Evolutionary conservation across 1,140 invertebrate species (phyloP), one percentile per base, ranked within the genome.

Genomic region (Holotrichia oblita): DNA sequence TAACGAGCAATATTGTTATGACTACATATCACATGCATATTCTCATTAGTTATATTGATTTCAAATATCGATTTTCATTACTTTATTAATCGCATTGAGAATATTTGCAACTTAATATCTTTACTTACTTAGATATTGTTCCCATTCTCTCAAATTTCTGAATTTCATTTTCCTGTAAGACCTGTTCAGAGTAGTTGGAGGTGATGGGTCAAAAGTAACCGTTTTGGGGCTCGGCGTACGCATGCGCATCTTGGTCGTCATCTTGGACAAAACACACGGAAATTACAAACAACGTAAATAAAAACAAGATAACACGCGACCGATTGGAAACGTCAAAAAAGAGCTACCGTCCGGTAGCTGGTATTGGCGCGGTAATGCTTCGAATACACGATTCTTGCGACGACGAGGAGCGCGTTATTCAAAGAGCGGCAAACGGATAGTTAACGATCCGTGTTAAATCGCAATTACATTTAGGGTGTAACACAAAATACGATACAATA

Each of bases 141-240:
- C 85, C 85, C 85, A 86, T 83, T 86, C 84, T 9, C 27, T 80
- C 22, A 81, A 76, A 74, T 72, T 82, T 40, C 77, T 80, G 64
- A 85, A 85, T 40, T 75, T 83, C 44, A 81, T 73, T 61, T 72
- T 78, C 75, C 79, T 81, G 17, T 48, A 48, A 55, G 76, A 80
- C 34, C 81, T 81, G 40, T 83, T 82, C 81, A 84, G 76, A 17
- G 81, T 81, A 0, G 82, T 82, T 7, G 85, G 83, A 3, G 84
- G 84, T 48, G 84, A 85, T 20, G 84, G 83, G 81, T 86, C 84
- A 75, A 86, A 86, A 77, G 85, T 86, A 64, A 86, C 85, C 14
- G 84, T 86, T 81, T 86, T 86, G n/a, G 85, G 85, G 12, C 84
- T 85, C 22, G 85, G 85, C 34, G 85, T 86, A 78, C 85, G 85